Base-by-base conservation (phyloP, 2,113 vertebrate genomes). In the Agapornis roseicollis region DNA sequence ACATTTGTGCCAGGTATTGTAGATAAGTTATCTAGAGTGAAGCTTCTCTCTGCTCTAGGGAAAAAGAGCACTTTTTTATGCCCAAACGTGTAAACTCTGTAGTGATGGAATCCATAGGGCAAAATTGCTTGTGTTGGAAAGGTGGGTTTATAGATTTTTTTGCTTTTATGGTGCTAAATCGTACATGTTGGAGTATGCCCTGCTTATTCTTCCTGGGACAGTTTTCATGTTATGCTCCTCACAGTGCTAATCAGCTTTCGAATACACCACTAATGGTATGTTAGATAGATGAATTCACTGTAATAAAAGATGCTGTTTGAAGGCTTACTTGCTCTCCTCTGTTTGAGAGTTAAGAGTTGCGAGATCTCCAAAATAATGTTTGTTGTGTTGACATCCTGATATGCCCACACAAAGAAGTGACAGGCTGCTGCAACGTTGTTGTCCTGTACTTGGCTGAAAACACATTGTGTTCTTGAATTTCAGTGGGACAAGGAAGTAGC, bases 1-100 rank as follows among this genome's bases (percentile, higher is more conserved):
- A 99, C 96, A 98, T 99, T 92, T 99, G 99, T 63, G 99, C 99
- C 95, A 99, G 99, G 99, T 99, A 98, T 93, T 76, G 37, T n/a
- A 61, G 33, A 91, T 80, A 47, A 82, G 13, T 49, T 88, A 39
- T 15, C 27, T 68, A 31, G 31, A 81, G 6, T 27, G 39, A 93
- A 70, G 41, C 29, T 86, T 60, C 44, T 56, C 18, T 86, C 35
- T 82, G 49, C 16, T 74, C 9, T 65, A 12, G 68, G 60, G 49
- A 56, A 33, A 33, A 66, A 70, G 27, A 33, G 16, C 41, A 8
- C 5, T 49, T 37, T 65, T 90, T 58, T 64, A 12, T 3, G 1
- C 29, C 37, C 19, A 39, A 24, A 19, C 23, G 6, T 60, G 42
- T 81, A 37, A 77, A 50, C 25, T 73, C 11, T 28, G 12, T 31